A percentile compares a stretch with the other conserved stretches of the same genome.
These are phyloP conservation scores for Acanthosepion esculentum DNA, from an alignment of 2,888 invertebrate species.

Conservation along the genomic window DNA sequence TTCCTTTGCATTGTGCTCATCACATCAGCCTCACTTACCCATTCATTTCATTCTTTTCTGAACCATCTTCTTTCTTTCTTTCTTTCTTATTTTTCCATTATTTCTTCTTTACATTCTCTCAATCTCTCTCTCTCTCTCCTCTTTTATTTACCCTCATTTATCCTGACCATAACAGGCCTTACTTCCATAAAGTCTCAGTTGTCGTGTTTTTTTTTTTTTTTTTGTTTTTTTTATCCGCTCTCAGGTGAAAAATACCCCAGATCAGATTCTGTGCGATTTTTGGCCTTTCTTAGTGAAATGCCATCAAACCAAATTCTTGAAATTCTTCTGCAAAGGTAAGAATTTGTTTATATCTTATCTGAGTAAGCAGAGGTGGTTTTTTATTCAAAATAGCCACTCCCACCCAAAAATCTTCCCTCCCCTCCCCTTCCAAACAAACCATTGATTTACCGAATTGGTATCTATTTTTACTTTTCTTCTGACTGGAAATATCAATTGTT, in stretches of 20 bases:
- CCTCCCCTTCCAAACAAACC: neutral
- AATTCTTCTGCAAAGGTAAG: constrained; percentile 47
- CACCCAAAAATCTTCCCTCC: neutral
- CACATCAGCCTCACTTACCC: neutral
- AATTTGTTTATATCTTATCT: constrained; percentile 35
- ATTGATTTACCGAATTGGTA: neutral
- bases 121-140: neutral
- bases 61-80: neutral
- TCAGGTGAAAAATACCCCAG: constrained; percentile 25
- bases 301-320: constrained; percentile 48
- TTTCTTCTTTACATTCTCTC: neutral
- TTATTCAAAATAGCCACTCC: neutral
- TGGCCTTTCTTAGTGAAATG: constrained; percentile 45
- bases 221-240: constrained; percentile 16
- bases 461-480: neutral
- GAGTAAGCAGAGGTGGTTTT: neutral
- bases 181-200: neutral
- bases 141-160: neutral
- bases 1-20: no score
- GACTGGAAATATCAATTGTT: neutral
- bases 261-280: constrained; percentile 40
- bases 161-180: neutral
- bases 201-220: neutral
- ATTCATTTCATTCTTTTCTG: neutral
- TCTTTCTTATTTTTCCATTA: neutral